These are phyloP conservation scores for Microcebus ravelobensis DNA, from an alignment of 2,113 vertebrate genomes.

Conservation along the genomic window DNA sequence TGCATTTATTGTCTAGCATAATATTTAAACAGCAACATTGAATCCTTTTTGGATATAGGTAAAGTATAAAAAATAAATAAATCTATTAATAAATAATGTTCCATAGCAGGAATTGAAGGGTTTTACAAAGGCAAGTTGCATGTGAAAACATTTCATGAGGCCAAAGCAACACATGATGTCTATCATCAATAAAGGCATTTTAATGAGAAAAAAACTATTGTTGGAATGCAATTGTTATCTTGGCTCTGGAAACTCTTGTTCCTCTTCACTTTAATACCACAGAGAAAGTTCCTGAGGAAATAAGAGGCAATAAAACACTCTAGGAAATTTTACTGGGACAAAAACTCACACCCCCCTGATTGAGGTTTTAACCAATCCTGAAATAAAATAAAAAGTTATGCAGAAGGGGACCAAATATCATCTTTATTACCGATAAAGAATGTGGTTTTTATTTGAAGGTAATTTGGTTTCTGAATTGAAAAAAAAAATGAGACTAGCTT, in stretches of 20 bases:
- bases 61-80: conserved; percentile 47
- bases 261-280: neutral
- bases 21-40: conserved; percentile 20
- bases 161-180: neutral
- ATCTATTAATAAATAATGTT: conserved; percentile 12
- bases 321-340: neutral
- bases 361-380: neutral
- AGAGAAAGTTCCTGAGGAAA: neutral
- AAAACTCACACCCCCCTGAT: neutral
- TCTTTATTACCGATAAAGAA: neutral
- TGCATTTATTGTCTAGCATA: neutral
- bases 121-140: neutral
- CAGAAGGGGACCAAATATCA: neutral
- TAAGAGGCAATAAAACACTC: neutral
- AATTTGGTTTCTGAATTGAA: neutral
- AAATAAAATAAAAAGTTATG: neutral
- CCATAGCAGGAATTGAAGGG: neutral
- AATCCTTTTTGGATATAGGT: neutral
- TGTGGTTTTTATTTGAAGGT: neutral
- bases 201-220: neutral
- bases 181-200: neutral
- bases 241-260: neutral
- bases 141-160: neutral
- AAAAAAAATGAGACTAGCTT: neutral
- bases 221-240: neutral